Conservation (phyloP, 2,888 invertebrate genomes). For the Lucinisca nassula region DNA sequence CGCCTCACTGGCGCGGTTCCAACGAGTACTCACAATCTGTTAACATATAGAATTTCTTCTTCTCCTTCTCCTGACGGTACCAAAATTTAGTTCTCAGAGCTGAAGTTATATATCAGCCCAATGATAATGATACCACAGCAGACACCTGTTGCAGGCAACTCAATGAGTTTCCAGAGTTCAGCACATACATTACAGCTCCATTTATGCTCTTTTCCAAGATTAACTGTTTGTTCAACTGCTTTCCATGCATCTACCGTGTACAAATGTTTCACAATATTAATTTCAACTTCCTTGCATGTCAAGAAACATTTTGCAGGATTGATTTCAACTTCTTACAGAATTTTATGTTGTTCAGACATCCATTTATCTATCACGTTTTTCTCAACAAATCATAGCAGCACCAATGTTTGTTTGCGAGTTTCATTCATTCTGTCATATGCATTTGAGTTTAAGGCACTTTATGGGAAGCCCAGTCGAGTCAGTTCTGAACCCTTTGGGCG, state of each 20-base stretch:
- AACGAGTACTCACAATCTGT: too few relatives aligned
- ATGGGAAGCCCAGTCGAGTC: not conserved
- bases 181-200: not conserved
- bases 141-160: not conserved
- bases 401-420: not conserved
- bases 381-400: conserved; percentile 11
- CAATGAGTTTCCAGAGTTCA: not conserved
- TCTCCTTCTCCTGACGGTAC: too few relatives aligned
- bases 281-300: not conserved
- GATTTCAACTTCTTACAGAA: not conserved
- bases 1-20: too few relatives aligned
- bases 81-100: not conserved
- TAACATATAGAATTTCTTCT: too few relatives aligned
- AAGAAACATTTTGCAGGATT: not conserved
- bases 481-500: not conserved
- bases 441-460: not conserved
- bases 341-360: not conserved
- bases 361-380: not conserved
- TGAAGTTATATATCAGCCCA: not conserved
- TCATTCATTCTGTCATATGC: not conserved
- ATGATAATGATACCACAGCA: not conserved
- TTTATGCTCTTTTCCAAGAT: not conserved
- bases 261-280: not conserved
- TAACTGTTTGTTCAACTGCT: not conserved
- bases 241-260: not conserved